A percentile compares a stretch with the other conserved stretches of the same genome.
Conservation (phyloP, 2,113 vertebrate genomes). For the Myrmecophaga tridactyla region DNA sequence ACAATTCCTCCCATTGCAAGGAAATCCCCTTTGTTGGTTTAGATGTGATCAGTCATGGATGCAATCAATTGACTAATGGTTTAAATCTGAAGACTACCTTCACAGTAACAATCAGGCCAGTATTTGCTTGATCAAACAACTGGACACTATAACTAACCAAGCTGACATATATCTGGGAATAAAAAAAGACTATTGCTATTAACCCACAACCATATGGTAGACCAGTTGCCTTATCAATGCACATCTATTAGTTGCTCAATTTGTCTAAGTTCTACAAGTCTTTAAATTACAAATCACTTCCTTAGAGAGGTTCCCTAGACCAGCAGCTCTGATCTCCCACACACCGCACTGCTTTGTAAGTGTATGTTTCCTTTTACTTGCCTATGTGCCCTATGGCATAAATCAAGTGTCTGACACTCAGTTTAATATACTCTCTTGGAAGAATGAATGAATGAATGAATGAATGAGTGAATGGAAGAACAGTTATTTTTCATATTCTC, state of each 20-base stretch:
- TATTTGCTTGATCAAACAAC: no score
- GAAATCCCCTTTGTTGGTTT: no score
- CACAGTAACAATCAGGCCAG: no score
- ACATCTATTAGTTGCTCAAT: not conserved
- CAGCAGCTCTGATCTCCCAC: accelerated
- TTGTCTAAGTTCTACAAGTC: not conserved
- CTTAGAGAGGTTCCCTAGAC: not conserved
- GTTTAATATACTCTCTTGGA: not conserved
- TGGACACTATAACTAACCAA: no score
- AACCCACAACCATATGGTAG: not conserved
- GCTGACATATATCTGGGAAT: not conserved
- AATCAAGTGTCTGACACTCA: not conserved
- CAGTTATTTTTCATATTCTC: not conserved
- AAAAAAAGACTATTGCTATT: not conserved
- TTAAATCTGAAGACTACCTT: no score
- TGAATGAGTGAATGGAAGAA: not conserved
- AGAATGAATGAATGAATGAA: not conserved
- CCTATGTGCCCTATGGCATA: not conserved
- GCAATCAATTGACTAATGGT: no score
- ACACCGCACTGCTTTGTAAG: accelerated
- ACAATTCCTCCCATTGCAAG: no score
- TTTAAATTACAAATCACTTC: not conserved
- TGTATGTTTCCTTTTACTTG: not conserved
- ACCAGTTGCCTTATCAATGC: not conserved
- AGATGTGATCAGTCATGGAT: no score